A percentile compares a stretch with the other conserved stretches of the same genome.
Conservation (phyloP, 2,888 invertebrate genomes). For the Melikaiella ostensackeni region DNA sequence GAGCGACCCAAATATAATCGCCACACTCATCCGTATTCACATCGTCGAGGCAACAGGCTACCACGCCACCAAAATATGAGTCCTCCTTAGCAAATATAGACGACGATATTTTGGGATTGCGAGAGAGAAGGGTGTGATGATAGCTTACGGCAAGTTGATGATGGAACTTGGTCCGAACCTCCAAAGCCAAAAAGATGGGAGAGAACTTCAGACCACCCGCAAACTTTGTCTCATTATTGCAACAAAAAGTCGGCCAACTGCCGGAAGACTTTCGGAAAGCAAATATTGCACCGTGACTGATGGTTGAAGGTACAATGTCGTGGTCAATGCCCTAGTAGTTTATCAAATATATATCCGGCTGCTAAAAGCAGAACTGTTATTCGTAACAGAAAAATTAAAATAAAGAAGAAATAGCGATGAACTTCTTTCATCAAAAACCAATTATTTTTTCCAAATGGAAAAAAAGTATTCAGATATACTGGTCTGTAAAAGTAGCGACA, state of each 20-base stretch:
- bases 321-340: neutral
- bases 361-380: neutral
- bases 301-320: neutral
- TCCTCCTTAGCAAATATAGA: constrained; percentile 75
- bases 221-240: neutral
- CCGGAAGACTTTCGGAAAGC: neutral
- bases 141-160: constrained; percentile 41
- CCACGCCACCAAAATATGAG: constrained; percentile 70
- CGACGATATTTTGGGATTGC: constrained; percentile 72
- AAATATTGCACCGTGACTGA: neutral
- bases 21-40: constrained; percentile 54
- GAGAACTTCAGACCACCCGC: neutral
- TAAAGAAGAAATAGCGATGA: neutral
- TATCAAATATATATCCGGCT: neutral
- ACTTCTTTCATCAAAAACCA: too few species aligned
- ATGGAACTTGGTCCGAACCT: constrained; percentile 41
- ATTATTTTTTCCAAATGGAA: too few species aligned
- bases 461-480: too few species aligned
- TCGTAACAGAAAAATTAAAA: neutral
- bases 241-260: constrained; percentile 13
- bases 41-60: constrained; percentile 57
- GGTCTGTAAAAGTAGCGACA: too few species aligned
- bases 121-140: constrained; percentile 38
- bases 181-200: neutral
- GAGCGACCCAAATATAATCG: constrained; percentile 71